phyloP scores from a whole-genome alignment of 23 tunicate genomes.

The Halocynthia roretzi region DNA sequence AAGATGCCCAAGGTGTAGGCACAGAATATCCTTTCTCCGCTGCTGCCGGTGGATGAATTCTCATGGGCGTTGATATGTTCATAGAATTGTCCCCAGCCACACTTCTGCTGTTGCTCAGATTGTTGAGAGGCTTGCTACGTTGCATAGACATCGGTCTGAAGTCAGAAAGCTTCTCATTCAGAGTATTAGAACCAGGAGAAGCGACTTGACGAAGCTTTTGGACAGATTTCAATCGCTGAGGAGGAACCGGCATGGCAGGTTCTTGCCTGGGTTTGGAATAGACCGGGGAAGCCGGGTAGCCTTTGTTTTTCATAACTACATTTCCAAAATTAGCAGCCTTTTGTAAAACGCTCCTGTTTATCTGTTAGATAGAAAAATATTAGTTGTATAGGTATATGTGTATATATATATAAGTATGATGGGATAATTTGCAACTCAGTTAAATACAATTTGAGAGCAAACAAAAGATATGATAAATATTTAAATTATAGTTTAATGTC shows the following conservation, averaged over 20 bases:
- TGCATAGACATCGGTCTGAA: background rate
- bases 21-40: slow-evolving; percentile 15
- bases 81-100: background rate
- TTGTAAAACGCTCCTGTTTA: slow-evolving; percentile 38
- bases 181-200: no score
- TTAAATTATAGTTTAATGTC: no score
- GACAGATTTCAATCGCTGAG: slow-evolving; percentile 7
- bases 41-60: slow-evolving; percentile 15
- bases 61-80: slow-evolving; percentile 5
- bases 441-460: no score
- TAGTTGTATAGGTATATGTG: no score
- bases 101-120: no score
- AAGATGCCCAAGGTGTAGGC: slow-evolving; percentile 4
- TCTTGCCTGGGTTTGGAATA: background rate
- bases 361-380: no score
- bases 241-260: slow-evolving; percentile 1
- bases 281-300: no score
- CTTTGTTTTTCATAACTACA: slow-evolving; percentile 13
- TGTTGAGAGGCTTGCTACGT: background rate
- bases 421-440: no score
- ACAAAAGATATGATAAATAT: no score
- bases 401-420: no score
- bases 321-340: slow-evolving; percentile 64
- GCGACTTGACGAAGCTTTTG: no score
- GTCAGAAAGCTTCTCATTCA: background rate